Base-by-base conservation (phyloP, 2,797 vertebrate genomes). In the Eptatretus atami region DNA sequence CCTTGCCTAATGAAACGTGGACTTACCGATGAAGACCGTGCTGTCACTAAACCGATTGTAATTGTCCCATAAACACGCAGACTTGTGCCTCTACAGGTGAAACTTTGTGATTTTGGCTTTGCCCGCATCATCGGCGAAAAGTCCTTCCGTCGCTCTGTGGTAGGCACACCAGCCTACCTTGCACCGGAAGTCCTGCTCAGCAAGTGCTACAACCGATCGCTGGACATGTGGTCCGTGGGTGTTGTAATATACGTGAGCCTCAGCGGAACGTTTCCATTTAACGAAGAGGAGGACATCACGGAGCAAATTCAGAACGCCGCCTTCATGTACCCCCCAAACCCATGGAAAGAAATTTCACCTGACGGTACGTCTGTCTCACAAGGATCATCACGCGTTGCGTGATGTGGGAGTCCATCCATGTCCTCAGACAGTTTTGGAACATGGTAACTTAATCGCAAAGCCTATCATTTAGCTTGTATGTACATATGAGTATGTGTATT, bases 221-320 rank as follows among this genome's bases (percentile, higher is more conserved):
- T 90, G 69, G 85, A 90, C 72, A 90, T 90, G 85, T 90, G 85
- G 85, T 90, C 85, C 0, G 84, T 90, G 6, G 85, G 85, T 0
- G 85, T 90, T 65, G 86, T 90, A 67, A 82, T 86, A 80, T 90
- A 90, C 1, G 85, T 90, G 71, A 90, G 85, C 74, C 77, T 90
- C 65, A 86, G 83, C 1, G 84, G 84, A 25, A 88, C 84, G 0
- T 88, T 88, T 70, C 84, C 84, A 2, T 90, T 90, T 69, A 90
- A 90, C 10, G 85, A 90, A 69, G 85, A 90, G 0, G 85, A 90
- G 70, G 85, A 90, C 64, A 86, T 90, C 70, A 86, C 81, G 0
- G 85, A 90, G 73, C 85, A 90, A 75, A 90, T 90, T 65, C 84
- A 86, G 73, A 90, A 90, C 1, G 85, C 85, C 0, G 82, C 81